Conservation (phyloP, 2,888 invertebrate genomes). For the Lithophane socia region DNA sequence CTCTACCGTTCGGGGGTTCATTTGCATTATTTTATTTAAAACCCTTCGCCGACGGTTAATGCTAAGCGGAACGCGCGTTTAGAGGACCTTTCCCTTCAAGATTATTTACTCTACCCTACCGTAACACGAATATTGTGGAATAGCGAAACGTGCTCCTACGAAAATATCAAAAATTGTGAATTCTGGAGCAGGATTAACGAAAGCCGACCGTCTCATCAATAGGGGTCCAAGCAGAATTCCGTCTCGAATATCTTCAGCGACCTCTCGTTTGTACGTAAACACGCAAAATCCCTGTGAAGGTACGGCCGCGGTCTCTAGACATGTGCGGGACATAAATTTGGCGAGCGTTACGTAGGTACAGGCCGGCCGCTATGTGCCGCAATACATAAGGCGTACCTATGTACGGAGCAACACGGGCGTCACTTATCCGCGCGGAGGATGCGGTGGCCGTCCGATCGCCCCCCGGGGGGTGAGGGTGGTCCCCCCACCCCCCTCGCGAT, state of each 20-base stretch:
- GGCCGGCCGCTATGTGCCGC: constrained; percentile 87
- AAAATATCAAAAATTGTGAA: constrained; percentile 50
- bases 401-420: constrained; percentile 89
- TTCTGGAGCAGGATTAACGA: constrained; percentile 73
- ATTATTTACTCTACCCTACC: constrained; percentile 41
- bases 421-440: constrained; percentile 90
- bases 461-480: constrained; percentile 77
- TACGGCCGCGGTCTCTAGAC: constrained; percentile 89
- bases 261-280: constrained; percentile 87
- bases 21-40: constrained; percentile 78
- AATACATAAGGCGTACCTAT: constrained; percentile 88
- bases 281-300: constrained; percentile 90
- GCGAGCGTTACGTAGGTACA: constrained; percentile 89
- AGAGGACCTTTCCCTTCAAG: constrained; percentile 41
- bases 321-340: constrained; percentile 91
- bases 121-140: constrained; percentile 32
- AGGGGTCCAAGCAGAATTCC: constrained; percentile 87
- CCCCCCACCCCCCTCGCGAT: constrained; percentile 84
- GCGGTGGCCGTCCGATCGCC: constrained; percentile 89
- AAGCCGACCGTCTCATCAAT: constrained; percentile 83
- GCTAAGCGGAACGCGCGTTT: constrained; percentile 56
- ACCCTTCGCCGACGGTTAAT: constrained; percentile 71
- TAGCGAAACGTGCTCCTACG: constrained; percentile 21
- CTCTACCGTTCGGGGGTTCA: constrained; percentile 70
- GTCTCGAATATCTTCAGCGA: constrained; percentile 86